phyloP scores from a whole-genome alignment of 2,888 invertebrate genomes.

The Liodrosophila aerea region DNA sequence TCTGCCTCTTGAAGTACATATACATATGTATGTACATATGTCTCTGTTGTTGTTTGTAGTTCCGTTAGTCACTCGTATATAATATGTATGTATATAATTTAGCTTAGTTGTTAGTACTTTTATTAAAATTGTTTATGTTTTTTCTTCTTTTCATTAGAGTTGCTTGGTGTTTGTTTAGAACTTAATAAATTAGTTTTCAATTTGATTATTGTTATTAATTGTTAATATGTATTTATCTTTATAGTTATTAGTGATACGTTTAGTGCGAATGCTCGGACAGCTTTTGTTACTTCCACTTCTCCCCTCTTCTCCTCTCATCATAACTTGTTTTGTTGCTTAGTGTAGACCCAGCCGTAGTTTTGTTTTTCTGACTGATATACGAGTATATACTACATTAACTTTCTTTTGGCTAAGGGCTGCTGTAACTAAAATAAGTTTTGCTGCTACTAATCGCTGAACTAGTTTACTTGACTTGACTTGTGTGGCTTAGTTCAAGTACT shows the following conservation, averaged over 20 bases:
- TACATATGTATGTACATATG: constrained; percentile 21
- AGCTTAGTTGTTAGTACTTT: constrained; percentile 40
- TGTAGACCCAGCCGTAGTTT: no score
- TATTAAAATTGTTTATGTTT: constrained; percentile 43
- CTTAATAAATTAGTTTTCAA: constrained; percentile 27
- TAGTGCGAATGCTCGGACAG: constrained; percentile 67
- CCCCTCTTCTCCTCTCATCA: constrained; percentile 18
- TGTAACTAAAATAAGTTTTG: not conserved
- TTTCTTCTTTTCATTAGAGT: constrained; percentile 46
- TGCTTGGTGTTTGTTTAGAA: constrained; percentile 43
- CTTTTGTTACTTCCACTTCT: constrained; percentile 29
- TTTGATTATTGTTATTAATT: constrained; percentile 46
- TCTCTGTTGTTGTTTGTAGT: constrained; percentile 1
- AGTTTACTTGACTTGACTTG: constrained; percentile 9
- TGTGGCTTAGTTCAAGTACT: no score
- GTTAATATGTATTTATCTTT: constrained; percentile 65
- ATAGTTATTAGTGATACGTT: constrained; percentile 67
- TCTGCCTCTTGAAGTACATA: constrained; percentile 32
- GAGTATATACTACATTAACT: no score
- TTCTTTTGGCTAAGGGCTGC: no score
- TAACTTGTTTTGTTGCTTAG: not conserved
- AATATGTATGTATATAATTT: constrained; percentile 23
- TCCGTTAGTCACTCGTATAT: constrained; percentile 6
- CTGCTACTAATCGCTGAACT: not conserved
- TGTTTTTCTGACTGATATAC: no score